A percentile compares a stretch with the other conserved stretches of the same genome.
Evolutionary conservation across 92 coral and sea anemone genomes (phyloP).

Genomic region (Plumapathes pennacea): DNA sequence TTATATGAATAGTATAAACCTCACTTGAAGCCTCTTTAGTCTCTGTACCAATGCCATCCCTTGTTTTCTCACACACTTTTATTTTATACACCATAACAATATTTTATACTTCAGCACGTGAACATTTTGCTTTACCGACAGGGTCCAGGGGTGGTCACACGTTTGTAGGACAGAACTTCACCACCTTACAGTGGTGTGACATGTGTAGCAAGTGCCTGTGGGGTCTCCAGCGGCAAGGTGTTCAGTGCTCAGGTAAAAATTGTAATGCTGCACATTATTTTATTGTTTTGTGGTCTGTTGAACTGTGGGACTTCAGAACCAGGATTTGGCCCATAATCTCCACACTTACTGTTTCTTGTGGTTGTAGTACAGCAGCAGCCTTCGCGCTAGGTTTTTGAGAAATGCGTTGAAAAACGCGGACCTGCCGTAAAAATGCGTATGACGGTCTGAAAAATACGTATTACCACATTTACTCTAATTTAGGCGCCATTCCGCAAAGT

Average conservation of each 20-base stretch:
- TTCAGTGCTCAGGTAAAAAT: conserved; percentile 84
- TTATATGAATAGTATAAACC: too few species aligned
- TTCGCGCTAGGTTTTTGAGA: too few species aligned
- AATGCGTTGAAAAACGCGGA: too few species aligned
- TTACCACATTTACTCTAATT: too few species aligned
- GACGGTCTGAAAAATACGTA: too few species aligned
- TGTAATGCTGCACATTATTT: neutral
- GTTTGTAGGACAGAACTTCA: conserved; percentile 61
- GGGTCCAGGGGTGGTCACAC: conserved; percentile 83
- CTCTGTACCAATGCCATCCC: too few species aligned
- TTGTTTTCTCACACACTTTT: too few species aligned
- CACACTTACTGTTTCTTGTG: too few species aligned
- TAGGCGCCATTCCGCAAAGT: too few species aligned
- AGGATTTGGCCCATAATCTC: neutral
- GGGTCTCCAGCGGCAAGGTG: conserved; percentile 86
- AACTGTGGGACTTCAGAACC: neutral
- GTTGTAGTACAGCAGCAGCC: too few species aligned
- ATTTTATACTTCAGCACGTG: neutral
- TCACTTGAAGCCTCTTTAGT: too few species aligned
- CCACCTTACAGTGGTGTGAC: conserved; percentile 86
- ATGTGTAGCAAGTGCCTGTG: conserved; percentile 87
- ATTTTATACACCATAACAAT: neutral
- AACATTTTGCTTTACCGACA: conserved; percentile 14
- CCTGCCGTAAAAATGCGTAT: too few species aligned
- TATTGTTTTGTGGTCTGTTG: neutral